These are phyloP conservation scores for Drosophila teissieri DNA, from an alignment of 1,140 invertebrate genomes.

Conservation along the genomic window DNA sequence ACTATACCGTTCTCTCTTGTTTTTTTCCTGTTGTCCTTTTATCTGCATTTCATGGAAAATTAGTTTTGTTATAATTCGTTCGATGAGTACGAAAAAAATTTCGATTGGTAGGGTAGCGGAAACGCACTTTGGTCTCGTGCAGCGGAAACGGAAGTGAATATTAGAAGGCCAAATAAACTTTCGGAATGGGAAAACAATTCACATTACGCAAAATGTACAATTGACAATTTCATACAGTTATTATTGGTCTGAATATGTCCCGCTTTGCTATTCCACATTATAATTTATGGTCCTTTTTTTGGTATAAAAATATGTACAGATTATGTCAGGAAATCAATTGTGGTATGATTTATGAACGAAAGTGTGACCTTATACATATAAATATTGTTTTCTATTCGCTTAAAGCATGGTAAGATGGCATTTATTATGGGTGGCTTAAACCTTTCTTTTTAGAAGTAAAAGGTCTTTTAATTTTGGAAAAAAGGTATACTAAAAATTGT, in stretches of 20 bases:
- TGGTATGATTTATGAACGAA: slow-evolving; percentile 57
- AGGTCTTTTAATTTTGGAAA: too few relatives aligned
- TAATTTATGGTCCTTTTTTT: slow-evolving; percentile 13
- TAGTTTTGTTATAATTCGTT: slow-evolving; percentile 54
- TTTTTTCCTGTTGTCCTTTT: slow-evolving; percentile 23
- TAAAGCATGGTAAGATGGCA: background rate
- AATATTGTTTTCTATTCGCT: slow-evolving; percentile 35
- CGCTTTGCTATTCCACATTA: slow-evolving; percentile 27
- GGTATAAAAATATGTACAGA: slow-evolving; percentile 55
- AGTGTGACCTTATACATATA: slow-evolving; percentile 33
- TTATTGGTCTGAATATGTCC: slow-evolving; percentile 69
- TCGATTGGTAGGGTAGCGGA: slow-evolving; percentile 54
- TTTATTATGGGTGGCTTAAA: too few relatives aligned
- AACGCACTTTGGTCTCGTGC: slow-evolving; percentile 60
- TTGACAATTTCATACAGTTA: slow-evolving; percentile 64
- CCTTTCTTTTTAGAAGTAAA: too few relatives aligned
- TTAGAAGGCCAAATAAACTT: slow-evolving; percentile 75
- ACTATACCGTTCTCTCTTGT: too few relatives aligned
- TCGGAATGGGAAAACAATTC: slow-evolving; percentile 63
- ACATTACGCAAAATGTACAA: slow-evolving; percentile 53
- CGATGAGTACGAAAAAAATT: slow-evolving; percentile 48
- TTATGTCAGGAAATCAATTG: slow-evolving; percentile 74
- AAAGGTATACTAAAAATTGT: too few relatives aligned
- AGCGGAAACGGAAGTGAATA: slow-evolving; percentile 79
- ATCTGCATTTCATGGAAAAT: slow-evolving; percentile 60